These are phyloP conservation scores for Trisateles emortualis DNA, from an alignment of 2,888 invertebrate species.

Conservation along the genomic window DNA sequence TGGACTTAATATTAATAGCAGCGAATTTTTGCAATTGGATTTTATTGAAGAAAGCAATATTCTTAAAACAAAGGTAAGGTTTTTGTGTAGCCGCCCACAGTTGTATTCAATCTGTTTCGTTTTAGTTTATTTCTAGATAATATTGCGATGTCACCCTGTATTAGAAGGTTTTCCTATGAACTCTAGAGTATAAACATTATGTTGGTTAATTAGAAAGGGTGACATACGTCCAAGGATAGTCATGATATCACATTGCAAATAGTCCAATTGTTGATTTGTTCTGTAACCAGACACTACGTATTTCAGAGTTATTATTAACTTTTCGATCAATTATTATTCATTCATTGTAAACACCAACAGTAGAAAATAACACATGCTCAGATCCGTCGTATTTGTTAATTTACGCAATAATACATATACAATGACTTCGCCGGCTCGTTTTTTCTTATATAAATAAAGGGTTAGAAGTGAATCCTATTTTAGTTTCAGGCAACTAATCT, in stretches of 20 bases:
- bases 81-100: conserved; percentile 73
- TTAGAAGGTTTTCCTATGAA: conserved; percentile 24
- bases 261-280: conserved; percentile 56
- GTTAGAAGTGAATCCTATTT: not conserved
- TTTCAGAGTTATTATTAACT: conserved; percentile 75
- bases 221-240: conserved; percentile 40
- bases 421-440: conserved; percentile 1
- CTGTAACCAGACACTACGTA: conserved; percentile 80
- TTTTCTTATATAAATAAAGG: not conserved
- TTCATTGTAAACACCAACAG: conserved; percentile 18
- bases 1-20: conserved; percentile 34
- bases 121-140: conserved; percentile 62
- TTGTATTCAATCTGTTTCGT: conserved; percentile 70
- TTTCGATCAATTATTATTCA: conserved; percentile 58
- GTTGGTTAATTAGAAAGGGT: conserved; percentile 29
- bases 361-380: not conserved
- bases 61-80: conserved; percentile 68
- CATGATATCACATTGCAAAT: conserved; percentile 51
- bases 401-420: not conserved
- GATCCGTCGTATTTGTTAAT: not conserved
- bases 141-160: conserved; percentile 37
- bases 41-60: conserved; percentile 32
- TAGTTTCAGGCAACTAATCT: not conserved
- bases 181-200: conserved; percentile 29
- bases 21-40: conserved; percentile 31